Conservation (phyloP, 1,140 invertebrate species). For the Dryas iulia region DNA sequence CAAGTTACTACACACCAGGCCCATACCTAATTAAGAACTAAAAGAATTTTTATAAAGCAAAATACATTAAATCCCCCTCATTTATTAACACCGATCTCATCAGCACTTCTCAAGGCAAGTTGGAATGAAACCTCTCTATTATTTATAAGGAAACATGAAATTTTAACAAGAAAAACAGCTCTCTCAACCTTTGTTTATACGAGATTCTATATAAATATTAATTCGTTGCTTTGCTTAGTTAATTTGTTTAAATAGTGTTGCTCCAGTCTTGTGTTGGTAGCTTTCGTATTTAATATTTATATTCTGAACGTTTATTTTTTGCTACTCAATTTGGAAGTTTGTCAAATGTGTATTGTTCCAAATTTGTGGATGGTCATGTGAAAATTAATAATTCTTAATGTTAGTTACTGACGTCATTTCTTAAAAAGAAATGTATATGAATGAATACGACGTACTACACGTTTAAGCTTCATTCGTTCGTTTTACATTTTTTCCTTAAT, state of each 20-base stretch:
- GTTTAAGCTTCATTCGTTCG: too few relatives aligned
- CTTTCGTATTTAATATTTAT: background rate
- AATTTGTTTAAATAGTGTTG: slow-evolving; percentile 9
- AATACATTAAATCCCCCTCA: background rate
- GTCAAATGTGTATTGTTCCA: background rate
- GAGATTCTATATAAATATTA: slow-evolving; percentile 21
- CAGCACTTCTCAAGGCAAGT: slow-evolving; percentile 19
- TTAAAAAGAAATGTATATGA: background rate
- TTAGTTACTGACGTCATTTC: background rate
- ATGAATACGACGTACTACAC: too few relatives aligned
- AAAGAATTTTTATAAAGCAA: background rate
- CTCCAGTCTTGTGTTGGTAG: background rate
- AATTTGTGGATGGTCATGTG: background rate
- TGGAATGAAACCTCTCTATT: slow-evolving; percentile 38
- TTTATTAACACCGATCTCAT: slow-evolving; percentile 24
- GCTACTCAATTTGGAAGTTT: background rate
- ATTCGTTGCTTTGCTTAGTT: slow-evolving; percentile 6
- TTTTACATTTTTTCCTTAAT: too few relatives aligned
- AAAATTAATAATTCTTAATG: background rate
- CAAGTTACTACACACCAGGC: too few relatives aligned
- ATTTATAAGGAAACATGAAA: slow-evolving; percentile 58
- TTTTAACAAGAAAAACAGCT: slow-evolving; percentile 47
- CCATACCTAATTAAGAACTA: background rate
- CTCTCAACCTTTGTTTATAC: slow-evolving; percentile 8
- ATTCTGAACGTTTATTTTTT: background rate